Evolutionary conservation across 2,113 vertebrate genomes (phyloP).

Genomic region (Campylorhamphus procurvoides): DNA sequence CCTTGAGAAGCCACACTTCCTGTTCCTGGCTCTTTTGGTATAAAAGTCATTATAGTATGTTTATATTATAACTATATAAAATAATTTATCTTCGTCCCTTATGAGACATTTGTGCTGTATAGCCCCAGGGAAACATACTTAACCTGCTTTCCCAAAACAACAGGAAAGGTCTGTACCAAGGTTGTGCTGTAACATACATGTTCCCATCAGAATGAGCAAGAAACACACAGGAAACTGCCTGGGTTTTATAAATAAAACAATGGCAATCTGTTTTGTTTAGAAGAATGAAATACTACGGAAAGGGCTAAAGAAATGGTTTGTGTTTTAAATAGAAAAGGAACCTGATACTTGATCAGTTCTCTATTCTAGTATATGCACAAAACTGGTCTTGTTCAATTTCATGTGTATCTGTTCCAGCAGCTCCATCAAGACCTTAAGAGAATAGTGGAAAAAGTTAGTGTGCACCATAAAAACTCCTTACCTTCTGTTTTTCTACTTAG

Average conservation of each 20-base stretch:
- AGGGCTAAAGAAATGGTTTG: neutral
- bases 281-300: rapidly evolving
- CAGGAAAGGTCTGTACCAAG: neutral
- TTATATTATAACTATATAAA: neutral
- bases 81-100: neutral
- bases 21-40: neutral
- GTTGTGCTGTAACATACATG: rapidly evolving
- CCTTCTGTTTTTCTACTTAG: neutral
- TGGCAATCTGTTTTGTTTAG: neutral
- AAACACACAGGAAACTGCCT: neutral
- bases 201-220: neutral
- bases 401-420: neutral
- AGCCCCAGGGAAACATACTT: neutral
- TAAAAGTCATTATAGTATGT: neutral
- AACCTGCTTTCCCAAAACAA: neutral
- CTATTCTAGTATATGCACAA: neutral
- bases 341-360: neutral
- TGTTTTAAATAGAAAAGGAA: neutral
- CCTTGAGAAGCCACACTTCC: neutral
- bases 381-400: neutral
- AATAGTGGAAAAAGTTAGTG: neutral
- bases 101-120: neutral
- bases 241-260: neutral
- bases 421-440: rapidly evolving
- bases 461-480: neutral